Conservation (phyloP, 2,888 invertebrate species). For the Pegoplata infirma region DNA sequence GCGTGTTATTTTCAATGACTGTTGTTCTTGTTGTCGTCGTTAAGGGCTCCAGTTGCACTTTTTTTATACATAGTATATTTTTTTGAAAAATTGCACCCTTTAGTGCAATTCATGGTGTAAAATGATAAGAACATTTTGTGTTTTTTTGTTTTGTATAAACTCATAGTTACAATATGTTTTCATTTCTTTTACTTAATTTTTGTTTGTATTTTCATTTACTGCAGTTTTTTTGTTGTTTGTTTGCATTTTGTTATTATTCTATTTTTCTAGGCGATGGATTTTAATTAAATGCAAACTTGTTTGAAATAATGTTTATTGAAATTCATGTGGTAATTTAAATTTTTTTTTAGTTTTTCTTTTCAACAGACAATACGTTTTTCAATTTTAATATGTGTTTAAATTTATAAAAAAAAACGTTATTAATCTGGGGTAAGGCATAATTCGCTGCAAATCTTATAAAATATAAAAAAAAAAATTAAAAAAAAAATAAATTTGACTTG, state of each 20-base stretch:
- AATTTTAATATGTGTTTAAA: too few relatives aligned
- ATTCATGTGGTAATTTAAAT: too few relatives aligned
- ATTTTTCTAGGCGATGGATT: conserved; percentile 33
- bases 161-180: conserved; percentile 34
- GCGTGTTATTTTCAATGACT: conserved; percentile 35
- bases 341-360: too few relatives aligned
- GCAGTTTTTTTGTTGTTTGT: conserved; percentile 9
- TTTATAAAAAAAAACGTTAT: too few relatives aligned
- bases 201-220: conserved; percentile 13
- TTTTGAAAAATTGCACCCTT: conserved; percentile 64
- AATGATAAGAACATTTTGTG: conserved; percentile 51
- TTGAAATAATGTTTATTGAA: too few relatives aligned
- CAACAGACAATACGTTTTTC: too few relatives aligned
- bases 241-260: not conserved
- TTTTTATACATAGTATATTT: conserved; percentile 32
- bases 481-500: too few relatives aligned
- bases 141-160: too few relatives aligned
- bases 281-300: conserved; percentile 12
- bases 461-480: too few relatives aligned
- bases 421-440: too few relatives aligned
- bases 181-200: not conserved
- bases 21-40: conserved; percentile 28
- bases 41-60: conserved; percentile 17
- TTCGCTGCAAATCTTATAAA: too few relatives aligned
- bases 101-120: conserved; percentile 60